Conservation (phyloP, 2,888 invertebrate genomes). For the Mythimna lalbum region DNA sequence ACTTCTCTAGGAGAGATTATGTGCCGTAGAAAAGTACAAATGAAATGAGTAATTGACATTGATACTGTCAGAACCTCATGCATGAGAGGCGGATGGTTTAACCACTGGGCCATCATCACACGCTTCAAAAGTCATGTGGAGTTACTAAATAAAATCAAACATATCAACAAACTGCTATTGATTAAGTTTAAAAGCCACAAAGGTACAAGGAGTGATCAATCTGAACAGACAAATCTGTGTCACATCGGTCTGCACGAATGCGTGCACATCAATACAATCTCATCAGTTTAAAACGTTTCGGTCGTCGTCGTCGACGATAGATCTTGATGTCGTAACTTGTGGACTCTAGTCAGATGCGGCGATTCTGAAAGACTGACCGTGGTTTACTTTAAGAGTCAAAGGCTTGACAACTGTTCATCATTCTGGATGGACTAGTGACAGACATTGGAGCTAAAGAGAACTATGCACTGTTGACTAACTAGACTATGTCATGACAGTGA, state of each 20-base stretch:
- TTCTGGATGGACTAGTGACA: background rate
- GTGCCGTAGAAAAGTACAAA: too few relatives aligned
- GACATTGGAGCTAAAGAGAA: background rate
- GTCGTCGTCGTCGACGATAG: background rate
- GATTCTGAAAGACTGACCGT: background rate
- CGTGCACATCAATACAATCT: background rate
- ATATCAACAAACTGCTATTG: background rate
- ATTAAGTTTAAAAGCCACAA: background rate
- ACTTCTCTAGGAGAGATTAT: too few relatives aligned
- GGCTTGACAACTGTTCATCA: background rate
- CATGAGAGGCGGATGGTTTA: too few relatives aligned
- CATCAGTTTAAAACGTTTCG: slow-evolving; percentile 4
- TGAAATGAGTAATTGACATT: too few relatives aligned
- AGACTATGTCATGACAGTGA: background rate
- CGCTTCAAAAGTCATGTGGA: background rate
- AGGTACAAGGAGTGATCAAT: background rate
- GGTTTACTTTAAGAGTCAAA: background rate
- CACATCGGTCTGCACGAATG: background rate
- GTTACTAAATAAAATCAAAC: slow-evolving; percentile 3
- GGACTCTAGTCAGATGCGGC: background rate
- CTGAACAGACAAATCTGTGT: background rate
- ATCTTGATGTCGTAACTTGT: background rate
- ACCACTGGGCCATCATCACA: too few relatives aligned
- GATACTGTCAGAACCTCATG: too few relatives aligned
- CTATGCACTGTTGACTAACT: background rate